These are phyloP conservation scores for Gortyna flavago DNA, from an alignment of 2,888 invertebrate species.

Conservation along the genomic window DNA sequence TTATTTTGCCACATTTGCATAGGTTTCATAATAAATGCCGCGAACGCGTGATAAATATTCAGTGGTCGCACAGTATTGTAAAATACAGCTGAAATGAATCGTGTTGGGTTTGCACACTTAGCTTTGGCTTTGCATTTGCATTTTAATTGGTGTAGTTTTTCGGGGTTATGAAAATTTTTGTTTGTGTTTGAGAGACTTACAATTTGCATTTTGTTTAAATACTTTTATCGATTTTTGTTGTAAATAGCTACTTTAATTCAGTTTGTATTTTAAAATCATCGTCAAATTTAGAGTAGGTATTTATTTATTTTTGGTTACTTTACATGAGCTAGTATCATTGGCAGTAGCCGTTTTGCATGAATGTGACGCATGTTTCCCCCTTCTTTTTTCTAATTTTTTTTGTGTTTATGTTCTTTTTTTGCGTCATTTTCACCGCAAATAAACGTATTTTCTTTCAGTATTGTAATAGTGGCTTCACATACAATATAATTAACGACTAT, in stretches of 20 bases:
- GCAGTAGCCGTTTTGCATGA: no score
- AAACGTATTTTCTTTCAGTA: no score
- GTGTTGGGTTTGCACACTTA: constrained; percentile 50
- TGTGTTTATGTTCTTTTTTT: no score
- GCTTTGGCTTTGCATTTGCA: constrained; percentile 44
- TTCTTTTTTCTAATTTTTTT: no score
- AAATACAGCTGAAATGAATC: constrained; percentile 64
- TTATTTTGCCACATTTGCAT: constrained; percentile 67
- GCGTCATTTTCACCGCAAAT: no score
- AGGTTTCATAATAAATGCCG: constrained; percentile 68
- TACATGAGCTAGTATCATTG: accelerated
- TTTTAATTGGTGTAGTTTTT: constrained; percentile 62
- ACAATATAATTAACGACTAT: neutral
- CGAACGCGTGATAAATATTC: constrained; percentile 67
- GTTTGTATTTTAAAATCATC: neutral
- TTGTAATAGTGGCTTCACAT: no score
- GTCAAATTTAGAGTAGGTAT: neutral
- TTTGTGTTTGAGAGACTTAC: constrained; percentile 25
- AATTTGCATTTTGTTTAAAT: constrained; percentile 13
- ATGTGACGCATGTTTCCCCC: no score
- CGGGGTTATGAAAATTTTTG: constrained; percentile 42
- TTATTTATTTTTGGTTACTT: neutral
- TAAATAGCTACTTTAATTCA: neutral
- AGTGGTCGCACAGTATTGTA: constrained; percentile 59
- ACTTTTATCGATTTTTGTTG: neutral